These are phyloP conservation scores for Limnephilus auricula DNA, from an alignment of 2,888 invertebrate genomes.

Conservation along the genomic window DNA sequence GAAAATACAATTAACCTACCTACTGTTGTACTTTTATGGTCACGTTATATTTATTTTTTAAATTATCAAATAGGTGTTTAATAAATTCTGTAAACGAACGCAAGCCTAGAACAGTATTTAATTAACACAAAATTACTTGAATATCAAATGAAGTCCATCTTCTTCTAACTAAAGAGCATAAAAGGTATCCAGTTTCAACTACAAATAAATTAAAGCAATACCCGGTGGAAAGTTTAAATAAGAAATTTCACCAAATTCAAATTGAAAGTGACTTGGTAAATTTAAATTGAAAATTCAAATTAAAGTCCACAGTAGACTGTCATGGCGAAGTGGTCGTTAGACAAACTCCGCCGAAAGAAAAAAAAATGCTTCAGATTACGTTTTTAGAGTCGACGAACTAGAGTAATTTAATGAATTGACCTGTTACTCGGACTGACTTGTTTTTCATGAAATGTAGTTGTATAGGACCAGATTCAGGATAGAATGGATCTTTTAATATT, in stretches of 20 bases:
- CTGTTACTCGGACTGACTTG: not conserved
- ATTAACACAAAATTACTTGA: not conserved
- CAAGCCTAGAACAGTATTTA: not conserved
- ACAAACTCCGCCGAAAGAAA: not conserved
- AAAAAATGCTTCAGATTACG: not conserved
- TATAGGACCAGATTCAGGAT: too few species aligned
- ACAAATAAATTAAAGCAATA: constrained; percentile 12
- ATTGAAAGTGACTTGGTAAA: constrained; percentile 34
- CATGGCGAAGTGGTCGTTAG: not conserved
- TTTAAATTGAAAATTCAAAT: constrained; percentile 33
- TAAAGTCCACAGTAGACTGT: not conserved
- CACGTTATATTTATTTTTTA: too few species aligned
- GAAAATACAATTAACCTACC: too few species aligned
- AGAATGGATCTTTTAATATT: too few species aligned
- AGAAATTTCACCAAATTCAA: constrained; percentile 27
- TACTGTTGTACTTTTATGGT: too few species aligned
- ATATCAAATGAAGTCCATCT: not conserved
- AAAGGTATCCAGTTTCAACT: not conserved
- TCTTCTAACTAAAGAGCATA: not conserved
- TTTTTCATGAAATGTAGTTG: not conserved
- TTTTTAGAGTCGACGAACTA: constrained; percentile 8
- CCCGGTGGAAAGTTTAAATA: constrained; percentile 19
- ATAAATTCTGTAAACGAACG: not conserved
- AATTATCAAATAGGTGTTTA: too few species aligned
- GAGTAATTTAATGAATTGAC: not conserved